phyloP scores from a whole-genome alignment of 2,888 invertebrate genomes.

The Mesopsocus fuscifrons region DNA sequence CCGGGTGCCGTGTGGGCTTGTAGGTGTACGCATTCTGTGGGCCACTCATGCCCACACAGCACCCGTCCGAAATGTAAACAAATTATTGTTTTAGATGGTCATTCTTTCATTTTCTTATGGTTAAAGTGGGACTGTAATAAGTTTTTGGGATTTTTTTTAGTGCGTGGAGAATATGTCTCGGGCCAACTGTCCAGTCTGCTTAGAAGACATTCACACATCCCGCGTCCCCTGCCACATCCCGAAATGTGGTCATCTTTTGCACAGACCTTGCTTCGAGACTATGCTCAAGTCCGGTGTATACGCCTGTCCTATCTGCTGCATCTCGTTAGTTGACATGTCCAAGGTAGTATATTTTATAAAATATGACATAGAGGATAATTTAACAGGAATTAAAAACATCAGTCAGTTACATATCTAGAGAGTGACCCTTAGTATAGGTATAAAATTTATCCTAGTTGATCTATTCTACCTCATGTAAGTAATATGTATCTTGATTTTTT shows the following conservation, averaged over 20 bases:
- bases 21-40: no score
- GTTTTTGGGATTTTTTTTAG: slow-evolving; percentile 30
- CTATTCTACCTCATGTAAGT: no score
- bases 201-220: slow-evolving; percentile 82
- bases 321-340: slow-evolving; percentile 73
- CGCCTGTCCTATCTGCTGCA: slow-evolving; percentile 76
- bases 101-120: no score
- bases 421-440: no score
- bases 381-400: slow-evolving; percentile 5
- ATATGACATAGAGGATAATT: slow-evolving; percentile 10
- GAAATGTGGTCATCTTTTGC: slow-evolving; percentile 72
- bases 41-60: no score
- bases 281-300: slow-evolving; percentile 58
- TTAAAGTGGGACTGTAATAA: no score
- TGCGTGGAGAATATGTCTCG: slow-evolving; percentile 79
- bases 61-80: no score
- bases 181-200: slow-evolving; percentile 74
- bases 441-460: no score
- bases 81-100: no score
- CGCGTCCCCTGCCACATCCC: slow-evolving; percentile 78
- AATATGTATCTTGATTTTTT: no score
- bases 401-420: no score
- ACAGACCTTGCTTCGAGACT: slow-evolving; percentile 68
- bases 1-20: no score
- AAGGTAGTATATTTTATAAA: slow-evolving; percentile 24